These are phyloP conservation scores for Chloromyia formosa DNA, from an alignment of 2,888 invertebrate species.

Conservation along the genomic window DNA sequence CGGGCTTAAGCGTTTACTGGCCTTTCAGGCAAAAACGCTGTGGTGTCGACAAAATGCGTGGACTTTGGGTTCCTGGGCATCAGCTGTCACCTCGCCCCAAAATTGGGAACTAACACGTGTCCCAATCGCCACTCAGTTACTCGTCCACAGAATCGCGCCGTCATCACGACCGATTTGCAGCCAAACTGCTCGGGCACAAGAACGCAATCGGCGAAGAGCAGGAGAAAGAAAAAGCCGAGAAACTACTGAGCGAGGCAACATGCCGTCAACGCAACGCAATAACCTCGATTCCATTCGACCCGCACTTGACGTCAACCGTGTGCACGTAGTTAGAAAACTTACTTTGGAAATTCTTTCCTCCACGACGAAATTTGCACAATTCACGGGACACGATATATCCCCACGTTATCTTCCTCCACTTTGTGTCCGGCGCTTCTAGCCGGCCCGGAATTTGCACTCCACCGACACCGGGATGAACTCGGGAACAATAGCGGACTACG, in stretches of 20 bases:
- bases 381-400: too few relatives aligned
- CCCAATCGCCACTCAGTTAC: conserved; percentile 31
- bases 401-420: too few relatives aligned
- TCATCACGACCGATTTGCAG: not conserved
- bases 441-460: too few relatives aligned
- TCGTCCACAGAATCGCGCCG: conserved; percentile 5
- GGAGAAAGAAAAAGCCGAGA: conserved; percentile 10
- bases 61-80: too few relatives aligned
- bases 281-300: conserved; percentile 27
- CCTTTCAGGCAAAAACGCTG: too few relatives aligned
- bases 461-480: too few relatives aligned
- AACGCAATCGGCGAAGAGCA: conserved; percentile 4
- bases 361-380: too few relatives aligned
- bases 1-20: too few relatives aligned
- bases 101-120: conserved; percentile 45
- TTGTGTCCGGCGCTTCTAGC: too few relatives aligned
- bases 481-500: too few relatives aligned
- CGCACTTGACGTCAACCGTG: conserved; percentile 1
- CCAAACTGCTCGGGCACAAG: not conserved
- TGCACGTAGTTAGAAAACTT: not conserved
- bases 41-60: too few relatives aligned
- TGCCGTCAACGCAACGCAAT: conserved; percentile 37
- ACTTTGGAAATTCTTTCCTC: not conserved
- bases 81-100: too few relatives aligned
- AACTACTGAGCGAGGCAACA: conserved; percentile 20